These are phyloP conservation scores for Atta texana DNA, from an alignment of 1,140 invertebrate genomes.

Conservation along the genomic window DNA sequence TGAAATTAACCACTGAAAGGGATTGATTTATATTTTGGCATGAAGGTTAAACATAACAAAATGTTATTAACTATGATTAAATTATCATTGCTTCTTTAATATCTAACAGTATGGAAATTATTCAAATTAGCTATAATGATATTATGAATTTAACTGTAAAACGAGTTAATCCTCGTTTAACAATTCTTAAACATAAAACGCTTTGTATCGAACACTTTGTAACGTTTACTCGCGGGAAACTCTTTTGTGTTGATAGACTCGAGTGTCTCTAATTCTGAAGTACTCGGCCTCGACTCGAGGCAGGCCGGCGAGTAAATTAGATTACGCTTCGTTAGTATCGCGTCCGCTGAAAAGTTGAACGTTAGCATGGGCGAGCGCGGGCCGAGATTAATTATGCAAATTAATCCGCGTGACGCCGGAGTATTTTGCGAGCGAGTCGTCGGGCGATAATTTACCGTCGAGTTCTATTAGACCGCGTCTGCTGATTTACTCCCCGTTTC, in stretches of 20 bases:
- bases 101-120: too few species aligned
- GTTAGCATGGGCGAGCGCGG: constrained; percentile 31
- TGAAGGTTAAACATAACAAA: too few species aligned
- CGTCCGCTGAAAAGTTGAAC: constrained; percentile 56
- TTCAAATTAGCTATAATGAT: too few species aligned
- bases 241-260: not conserved
- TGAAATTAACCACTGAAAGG: too few species aligned
- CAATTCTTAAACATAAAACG: not conserved
- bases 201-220: not conserved
- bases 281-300: constrained; percentile 9
- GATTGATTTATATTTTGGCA: too few species aligned
- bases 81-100: not conserved
- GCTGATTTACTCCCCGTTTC: constrained; percentile 53
- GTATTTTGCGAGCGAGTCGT: constrained; percentile 50
- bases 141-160: too few species aligned
- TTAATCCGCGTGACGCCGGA: constrained; percentile 50
- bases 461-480: constrained; percentile 30
- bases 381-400: constrained; percentile 55
- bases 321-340: constrained; percentile 59
- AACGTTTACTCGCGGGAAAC: not conserved
- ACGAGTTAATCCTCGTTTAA: not conserved
- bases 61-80: too few species aligned
- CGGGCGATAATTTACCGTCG: constrained; percentile 47
- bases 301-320: constrained; percentile 33
- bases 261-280: constrained; percentile 49